Evolutionary conservation across 2,888 invertebrate species (phyloP).

Genomic region (Neoascia interrupta): DNA sequence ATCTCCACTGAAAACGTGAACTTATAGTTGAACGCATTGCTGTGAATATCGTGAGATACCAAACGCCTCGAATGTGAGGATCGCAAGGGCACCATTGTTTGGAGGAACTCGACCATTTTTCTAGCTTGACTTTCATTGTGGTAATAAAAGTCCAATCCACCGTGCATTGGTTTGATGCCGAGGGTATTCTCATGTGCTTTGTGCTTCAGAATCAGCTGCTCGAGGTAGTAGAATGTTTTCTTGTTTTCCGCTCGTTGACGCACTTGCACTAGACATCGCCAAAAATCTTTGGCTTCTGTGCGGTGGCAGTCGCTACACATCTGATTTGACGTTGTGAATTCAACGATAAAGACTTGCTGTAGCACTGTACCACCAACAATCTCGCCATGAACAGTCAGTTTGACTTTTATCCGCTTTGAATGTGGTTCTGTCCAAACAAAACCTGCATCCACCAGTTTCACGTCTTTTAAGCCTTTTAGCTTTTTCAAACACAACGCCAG

Average conservation of each 20-base stretch:
- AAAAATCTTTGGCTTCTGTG: conserved; percentile 97
- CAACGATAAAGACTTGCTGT: conserved; percentile 97
- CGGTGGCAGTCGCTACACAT: conserved; percentile 99
- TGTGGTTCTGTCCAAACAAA: conserved; percentile 99
- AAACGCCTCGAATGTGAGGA: conserved; percentile 95
- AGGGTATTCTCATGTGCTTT: conserved; percentile 93
- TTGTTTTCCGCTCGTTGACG: conserved; percentile 94
- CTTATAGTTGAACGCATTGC: conserved; percentile 98
- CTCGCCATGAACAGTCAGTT: conserved; percentile 97
- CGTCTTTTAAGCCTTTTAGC: conserved; percentile 92
- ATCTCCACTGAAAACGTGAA: conserved; percentile 96
- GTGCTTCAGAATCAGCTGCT: conserved; percentile 97
- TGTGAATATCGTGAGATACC: conserved; percentile 98
- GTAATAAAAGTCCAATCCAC: conserved; percentile 97
- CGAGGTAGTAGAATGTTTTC: conserved; percentile 98
- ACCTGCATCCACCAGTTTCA: conserved; percentile 96
- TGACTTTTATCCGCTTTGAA: conserved; percentile 97
- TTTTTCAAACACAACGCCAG: conserved; percentile 94
- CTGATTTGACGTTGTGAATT: conserved; percentile 93
- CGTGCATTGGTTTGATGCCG: conserved; percentile 91
- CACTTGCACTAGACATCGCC: conserved; percentile 95
- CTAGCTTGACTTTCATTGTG: conserved; percentile 92
- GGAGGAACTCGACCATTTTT: conserved; percentile 96
- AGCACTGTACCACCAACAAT: conserved; percentile 93
- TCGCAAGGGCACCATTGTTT: conserved; percentile 92